These are phyloP conservation scores for Prionailurus bengalensis DNA, from an alignment of 2,113 vertebrate genomes.

Conservation along the genomic window DNA sequence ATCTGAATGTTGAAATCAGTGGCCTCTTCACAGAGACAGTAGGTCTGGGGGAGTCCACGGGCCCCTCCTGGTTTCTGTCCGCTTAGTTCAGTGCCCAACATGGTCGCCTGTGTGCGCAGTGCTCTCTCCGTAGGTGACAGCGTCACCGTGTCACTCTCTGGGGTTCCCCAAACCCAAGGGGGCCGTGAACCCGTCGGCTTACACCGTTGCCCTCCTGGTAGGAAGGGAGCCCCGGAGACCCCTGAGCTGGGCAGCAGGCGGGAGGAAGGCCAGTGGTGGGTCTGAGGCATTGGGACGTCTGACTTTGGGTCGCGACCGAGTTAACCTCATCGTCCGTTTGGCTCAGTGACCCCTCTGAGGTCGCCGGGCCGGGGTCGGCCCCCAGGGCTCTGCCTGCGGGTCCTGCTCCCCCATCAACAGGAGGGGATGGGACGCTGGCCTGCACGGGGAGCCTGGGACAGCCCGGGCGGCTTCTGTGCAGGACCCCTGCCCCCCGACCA, in stretches of 20 bases:
- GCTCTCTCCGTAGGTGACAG: not conserved
- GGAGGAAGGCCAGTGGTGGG: not conserved
- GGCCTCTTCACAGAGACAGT: not conserved
- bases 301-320: not conserved
- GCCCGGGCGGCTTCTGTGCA: not conserved
- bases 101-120: rapidly evolving
- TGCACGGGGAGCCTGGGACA: not conserved
- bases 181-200: not conserved
- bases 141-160: not conserved
- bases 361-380: not conserved
- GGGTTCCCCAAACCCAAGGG: not conserved
- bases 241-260: not conserved
- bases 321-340: not conserved
- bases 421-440: not conserved
- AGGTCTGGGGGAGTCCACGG: not conserved
- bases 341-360: not conserved
- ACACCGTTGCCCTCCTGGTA: not conserved
- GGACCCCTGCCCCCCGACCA: not conserved
- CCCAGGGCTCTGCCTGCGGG: too few relatives aligned
- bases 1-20: not conserved
- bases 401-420: too few relatives aligned
- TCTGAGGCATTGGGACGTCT: not conserved
- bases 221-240: not conserved
- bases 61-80: not conserved
- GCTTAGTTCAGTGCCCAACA: not conserved